Evolutionary conservation across 1,140 invertebrate genomes (phyloP).

Genomic region (Belonocnema kinseyi): DNA sequence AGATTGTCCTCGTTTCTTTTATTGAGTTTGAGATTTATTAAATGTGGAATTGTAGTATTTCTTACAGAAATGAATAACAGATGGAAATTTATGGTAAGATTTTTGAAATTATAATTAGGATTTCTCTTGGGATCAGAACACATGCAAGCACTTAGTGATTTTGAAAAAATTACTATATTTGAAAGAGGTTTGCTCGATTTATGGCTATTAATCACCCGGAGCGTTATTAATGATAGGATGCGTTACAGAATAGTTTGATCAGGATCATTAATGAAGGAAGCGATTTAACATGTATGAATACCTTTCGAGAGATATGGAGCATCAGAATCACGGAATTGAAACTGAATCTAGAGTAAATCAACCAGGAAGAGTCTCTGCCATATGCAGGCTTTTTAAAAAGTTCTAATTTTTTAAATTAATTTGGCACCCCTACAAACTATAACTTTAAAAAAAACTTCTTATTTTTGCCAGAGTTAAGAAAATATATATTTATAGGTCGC

Average conservation of each 20-base stretch:
- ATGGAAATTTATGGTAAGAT: too few relatives aligned
- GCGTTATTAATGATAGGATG: constrained; percentile 23
- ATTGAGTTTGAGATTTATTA: too few relatives aligned
- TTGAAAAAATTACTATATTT: neutral
- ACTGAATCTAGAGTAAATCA: constrained; percentile 57
- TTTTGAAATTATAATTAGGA: neutral
- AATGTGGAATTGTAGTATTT: too few relatives aligned
- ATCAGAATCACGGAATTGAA: constrained; percentile 58
- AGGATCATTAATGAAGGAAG: constrained; percentile 43
- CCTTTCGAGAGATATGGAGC: constrained; percentile 54
- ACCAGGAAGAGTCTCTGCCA: constrained; percentile 55
- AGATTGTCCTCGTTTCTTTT: neutral
- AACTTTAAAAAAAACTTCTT: too few relatives aligned
- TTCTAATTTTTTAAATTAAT: neutral
- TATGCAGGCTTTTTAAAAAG: constrained; percentile 33
- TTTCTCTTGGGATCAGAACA: neutral
- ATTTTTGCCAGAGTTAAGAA: too few relatives aligned
- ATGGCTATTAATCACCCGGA: neutral
- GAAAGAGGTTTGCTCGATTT: neutral
- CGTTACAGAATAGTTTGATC: neutral
- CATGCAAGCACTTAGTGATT: neutral
- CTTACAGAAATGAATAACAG: too few relatives aligned
- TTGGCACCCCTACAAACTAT: too few relatives aligned
- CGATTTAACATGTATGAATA: constrained; percentile 44
- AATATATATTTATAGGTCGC: too few relatives aligned